A percentile compares a stretch with the other conserved stretches of the same genome.
phyloP scores from a whole-genome alignment of 2,888 invertebrate species.

The Melanostoma scalare region DNA sequence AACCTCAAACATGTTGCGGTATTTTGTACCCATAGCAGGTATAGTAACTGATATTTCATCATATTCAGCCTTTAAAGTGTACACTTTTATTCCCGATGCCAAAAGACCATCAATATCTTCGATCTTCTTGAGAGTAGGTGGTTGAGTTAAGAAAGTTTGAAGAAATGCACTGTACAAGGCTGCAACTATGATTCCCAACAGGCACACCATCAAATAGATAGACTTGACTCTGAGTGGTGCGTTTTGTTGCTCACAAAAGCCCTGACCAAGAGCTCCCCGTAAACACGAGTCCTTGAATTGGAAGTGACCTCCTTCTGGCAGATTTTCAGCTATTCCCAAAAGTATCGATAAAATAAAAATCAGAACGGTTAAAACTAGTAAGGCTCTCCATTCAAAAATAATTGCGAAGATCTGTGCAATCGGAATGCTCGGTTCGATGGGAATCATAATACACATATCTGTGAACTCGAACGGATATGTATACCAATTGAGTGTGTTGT shows the following conservation, averaged over 20 bases:
- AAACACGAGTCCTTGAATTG: conserved; percentile 78
- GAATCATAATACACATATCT: conserved; percentile 78
- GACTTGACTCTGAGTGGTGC: conserved; percentile 75
- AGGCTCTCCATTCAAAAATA: conserved; percentile 76
- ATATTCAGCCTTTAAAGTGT: not conserved
- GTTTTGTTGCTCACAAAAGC: conserved; percentile 75
- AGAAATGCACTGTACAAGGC: conserved; percentile 79
- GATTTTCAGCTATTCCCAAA: conserved; percentile 73
- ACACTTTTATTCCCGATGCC: conserved; percentile 72
- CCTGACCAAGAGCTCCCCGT: conserved; percentile 77
- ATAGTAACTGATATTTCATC: conserved; percentile 15
- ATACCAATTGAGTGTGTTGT: conserved; percentile 67
- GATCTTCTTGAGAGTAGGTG: conserved; percentile 75
- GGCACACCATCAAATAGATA: conserved; percentile 77
- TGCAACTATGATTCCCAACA: conserved; percentile 78
- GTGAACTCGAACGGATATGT: conserved; percentile 77
- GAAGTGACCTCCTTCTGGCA: conserved; percentile 72
- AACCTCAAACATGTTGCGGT: conserved; percentile 75
- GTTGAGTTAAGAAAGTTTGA: conserved; percentile 77
- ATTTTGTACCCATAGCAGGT: conserved; percentile 68
- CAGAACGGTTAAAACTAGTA: conserved; percentile 72
- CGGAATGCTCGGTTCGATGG: conserved; percentile 78
- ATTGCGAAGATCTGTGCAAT: conserved; percentile 75
- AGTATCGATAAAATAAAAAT: conserved; percentile 75
- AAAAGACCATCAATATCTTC: conserved; percentile 76